Percentiles rank a stretch among this genome's conserved stretches.
Evolutionary conservation across 2,888 invertebrate species (phyloP).

Genomic region (Spodoptera exigua): DNA sequence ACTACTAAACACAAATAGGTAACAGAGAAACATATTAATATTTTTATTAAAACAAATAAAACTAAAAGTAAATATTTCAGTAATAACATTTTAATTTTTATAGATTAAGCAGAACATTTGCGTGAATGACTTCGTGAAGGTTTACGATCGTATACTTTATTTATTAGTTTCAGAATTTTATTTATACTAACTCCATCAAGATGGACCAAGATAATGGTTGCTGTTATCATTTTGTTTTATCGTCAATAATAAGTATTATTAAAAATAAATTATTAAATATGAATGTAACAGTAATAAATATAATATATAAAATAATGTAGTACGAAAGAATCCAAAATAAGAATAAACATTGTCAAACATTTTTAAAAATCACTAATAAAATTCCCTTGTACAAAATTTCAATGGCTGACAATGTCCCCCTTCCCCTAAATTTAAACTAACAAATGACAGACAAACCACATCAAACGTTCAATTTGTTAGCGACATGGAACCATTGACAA

Average conservation of each 20-base stretch:
- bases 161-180: constrained; percentile 4
- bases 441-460: constrained; percentile 66
- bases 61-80: constrained; percentile 16
- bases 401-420: constrained; percentile 25
- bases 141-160: constrained; percentile 15
- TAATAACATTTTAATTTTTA: constrained; percentile 31
- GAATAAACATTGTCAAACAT: not conserved
- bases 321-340: not conserved
- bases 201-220: not conserved
- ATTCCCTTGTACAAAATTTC: constrained; percentile 11
- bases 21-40: not conserved
- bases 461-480: constrained; percentile 75
- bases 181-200: not conserved
- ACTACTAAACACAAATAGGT: too few relatives aligned
- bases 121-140: constrained; percentile 11
- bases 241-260: too few relatives aligned
- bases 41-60: constrained; percentile 10
- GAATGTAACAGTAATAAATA: not conserved
- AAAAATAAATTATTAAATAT: not conserved
- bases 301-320: not conserved
- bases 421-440: constrained; percentile 42
- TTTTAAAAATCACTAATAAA: constrained; percentile 26
- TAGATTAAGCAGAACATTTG: constrained; percentile 3
- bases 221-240: too few relatives aligned
- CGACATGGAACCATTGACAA: constrained; percentile 80